Conservation (phyloP, 2,888 invertebrate genomes). For the Diachrysia chrysitis region DNA sequence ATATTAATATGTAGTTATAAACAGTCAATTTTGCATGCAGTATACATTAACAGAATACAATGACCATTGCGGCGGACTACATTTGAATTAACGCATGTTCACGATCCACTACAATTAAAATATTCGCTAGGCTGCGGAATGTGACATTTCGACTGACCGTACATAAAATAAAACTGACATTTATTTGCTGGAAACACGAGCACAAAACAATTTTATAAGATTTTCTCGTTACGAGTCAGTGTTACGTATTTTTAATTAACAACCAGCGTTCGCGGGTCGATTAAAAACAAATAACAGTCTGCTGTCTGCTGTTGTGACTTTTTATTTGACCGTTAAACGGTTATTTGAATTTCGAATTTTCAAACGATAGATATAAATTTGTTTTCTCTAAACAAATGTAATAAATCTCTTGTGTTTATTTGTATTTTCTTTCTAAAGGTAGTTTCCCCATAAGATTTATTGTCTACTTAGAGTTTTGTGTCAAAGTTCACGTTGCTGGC, state of each 20-base stretch:
- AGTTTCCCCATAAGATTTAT: conserved; percentile 36
- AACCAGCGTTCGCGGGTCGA: conserved; percentile 29
- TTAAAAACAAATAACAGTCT: conserved; percentile 51
- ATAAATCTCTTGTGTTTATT: conserved; percentile 17
- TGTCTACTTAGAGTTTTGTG: conserved; percentile 43
- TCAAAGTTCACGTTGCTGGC: conserved; percentile 60
- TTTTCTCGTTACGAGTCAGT: conserved; percentile 9
- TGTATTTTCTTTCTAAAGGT: conserved; percentile 17
- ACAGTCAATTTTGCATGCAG: conserved; percentile 37
- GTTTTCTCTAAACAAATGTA: conserved; percentile 14
- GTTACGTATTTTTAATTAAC: conserved; percentile 39
- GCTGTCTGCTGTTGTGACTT: no score
- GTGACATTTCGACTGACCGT: conserved; percentile 55
- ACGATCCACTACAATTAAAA: conserved; percentile 64
- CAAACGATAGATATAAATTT: conserved; percentile 14
- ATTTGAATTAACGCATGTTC: conserved; percentile 55
- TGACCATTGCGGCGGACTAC: conserved; percentile 53
- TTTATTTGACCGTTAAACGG: conserved; percentile 27
- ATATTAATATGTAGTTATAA: background rate
- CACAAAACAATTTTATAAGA: conserved; percentile 20
- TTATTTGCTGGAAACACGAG: conserved; percentile 42
- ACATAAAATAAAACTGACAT: conserved; percentile 43
- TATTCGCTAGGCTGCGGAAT: conserved; percentile 69
- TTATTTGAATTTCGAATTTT: conserved; percentile 20
- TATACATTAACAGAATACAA: conserved; percentile 52